A percentile compares a stretch with the other conserved stretches of the same genome.
Evolutionary conservation across 2,797 vertebrate genomes (phyloP).

Genomic region (Rhinichthys osculus): DNA sequence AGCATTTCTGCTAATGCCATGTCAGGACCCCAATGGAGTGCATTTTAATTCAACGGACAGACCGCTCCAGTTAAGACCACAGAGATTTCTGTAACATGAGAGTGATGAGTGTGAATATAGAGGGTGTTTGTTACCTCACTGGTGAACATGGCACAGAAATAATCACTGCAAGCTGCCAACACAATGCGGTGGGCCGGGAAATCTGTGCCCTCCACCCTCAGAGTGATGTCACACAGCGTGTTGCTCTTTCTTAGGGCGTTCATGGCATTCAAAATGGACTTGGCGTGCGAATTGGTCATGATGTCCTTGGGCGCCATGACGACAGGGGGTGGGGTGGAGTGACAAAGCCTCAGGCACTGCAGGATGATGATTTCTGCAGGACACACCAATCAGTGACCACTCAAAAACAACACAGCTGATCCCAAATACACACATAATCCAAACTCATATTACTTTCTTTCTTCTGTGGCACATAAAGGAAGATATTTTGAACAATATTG

Average conservation of each 20-base stretch:
- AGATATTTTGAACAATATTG: neutral
- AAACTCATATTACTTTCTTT: neutral
- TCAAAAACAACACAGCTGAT: neutral
- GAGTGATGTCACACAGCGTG: slow-evolving; percentile 96
- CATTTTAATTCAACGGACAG: neutral
- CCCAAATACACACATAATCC: neutral
- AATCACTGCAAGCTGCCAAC: slow-evolving; percentile 96
- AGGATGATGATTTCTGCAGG: slow-evolving; percentile 52
- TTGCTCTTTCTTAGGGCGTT: slow-evolving; percentile 96
- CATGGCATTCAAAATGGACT: slow-evolving; percentile 98
- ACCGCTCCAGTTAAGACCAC: neutral
- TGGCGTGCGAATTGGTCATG: slow-evolving; percentile 98
- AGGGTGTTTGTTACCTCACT: slow-evolving; percentile 86
- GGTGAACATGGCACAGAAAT: slow-evolving; percentile 99
- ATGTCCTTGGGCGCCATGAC: slow-evolving; percentile 98
- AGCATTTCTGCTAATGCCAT: neutral
- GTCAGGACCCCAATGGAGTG: neutral
- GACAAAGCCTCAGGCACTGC: slow-evolving; percentile 60
- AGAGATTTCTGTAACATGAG: neutral
- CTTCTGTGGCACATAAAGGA: neutral
- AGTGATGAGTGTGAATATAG: neutral
- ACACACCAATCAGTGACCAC: slow-evolving; percentile 18
- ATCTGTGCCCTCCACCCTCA: slow-evolving; percentile 93
- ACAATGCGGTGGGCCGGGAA: slow-evolving; percentile 97
- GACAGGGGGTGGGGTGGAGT: slow-evolving; percentile 56